These are phyloP conservation scores for Grantiella picta DNA, from an alignment of 2,113 vertebrate genomes.

Conservation along the genomic window DNA sequence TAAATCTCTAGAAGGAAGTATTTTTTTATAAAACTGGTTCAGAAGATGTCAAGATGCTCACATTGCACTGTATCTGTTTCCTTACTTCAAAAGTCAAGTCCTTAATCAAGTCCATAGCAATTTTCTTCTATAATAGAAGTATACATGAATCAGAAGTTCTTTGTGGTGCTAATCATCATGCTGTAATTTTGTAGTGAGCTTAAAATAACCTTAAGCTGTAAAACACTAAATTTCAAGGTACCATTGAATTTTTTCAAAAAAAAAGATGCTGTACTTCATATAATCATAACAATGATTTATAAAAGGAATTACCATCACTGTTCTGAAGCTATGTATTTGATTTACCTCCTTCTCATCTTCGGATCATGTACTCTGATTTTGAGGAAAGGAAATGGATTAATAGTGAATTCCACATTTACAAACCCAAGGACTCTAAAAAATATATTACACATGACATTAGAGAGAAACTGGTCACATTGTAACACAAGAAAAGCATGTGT, in stretches of 20 bases:
- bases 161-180: background rate
- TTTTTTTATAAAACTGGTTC: background rate
- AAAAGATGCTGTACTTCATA: background rate
- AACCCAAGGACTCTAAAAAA: background rate
- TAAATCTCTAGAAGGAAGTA: background rate
- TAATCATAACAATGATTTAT: background rate
- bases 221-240: background rate
- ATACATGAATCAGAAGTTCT: background rate
- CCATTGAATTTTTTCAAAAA: background rate
- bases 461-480: background rate
- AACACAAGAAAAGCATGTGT: background rate
- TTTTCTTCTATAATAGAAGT: background rate
- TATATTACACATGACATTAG: background rate
- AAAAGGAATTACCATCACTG: background rate
- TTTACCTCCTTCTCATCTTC: background rate
- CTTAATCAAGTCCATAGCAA: background rate
- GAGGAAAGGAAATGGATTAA: background rate
- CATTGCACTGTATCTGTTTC: background rate
- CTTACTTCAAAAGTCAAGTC: background rate
- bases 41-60: background rate
- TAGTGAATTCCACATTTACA: background rate
- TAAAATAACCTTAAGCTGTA: background rate
- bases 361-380: background rate
- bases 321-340: background rate
- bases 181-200: background rate